phyloP scores from a whole-genome alignment of 2,113 vertebrate genomes.

The Eidolon helvum region DNA sequence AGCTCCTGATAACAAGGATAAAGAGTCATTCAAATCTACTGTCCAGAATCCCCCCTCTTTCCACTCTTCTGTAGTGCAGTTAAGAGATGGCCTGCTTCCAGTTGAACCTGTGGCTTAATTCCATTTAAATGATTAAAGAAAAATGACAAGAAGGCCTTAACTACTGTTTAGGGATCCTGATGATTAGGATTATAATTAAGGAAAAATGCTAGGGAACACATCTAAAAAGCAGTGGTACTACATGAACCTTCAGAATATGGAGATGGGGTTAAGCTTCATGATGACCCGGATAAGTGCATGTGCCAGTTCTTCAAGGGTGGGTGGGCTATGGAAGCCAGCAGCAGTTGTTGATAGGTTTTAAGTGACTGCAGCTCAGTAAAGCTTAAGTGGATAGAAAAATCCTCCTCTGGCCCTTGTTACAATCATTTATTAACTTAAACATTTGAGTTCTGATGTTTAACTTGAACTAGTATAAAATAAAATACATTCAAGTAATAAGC shows the following conservation, averaged over 20 bases:
- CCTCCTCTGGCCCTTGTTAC: not conserved
- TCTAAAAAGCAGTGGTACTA: not conserved
- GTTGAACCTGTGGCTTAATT: not conserved
- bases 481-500: not conserved
- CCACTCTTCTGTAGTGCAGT: not conserved
- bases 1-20: not conserved
- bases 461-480: not conserved
- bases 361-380: not conserved
- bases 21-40: not conserved
- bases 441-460: not conserved
- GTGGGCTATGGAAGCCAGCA: not conserved
- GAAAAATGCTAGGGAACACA: not conserved
- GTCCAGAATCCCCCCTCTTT: not conserved
- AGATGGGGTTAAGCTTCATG: not conserved
- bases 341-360: not conserved
- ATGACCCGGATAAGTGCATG: not conserved
- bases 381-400: not conserved
- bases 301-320: not conserved
- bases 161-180: not conserved
- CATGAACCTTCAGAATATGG: not conserved
- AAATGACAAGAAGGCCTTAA: not conserved
- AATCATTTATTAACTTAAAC: not conserved
- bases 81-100: not conserved
- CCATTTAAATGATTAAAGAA: not conserved
- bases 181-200: not conserved